These are phyloP conservation scores for Talpa occidentalis DNA, from an alignment of 2,113 vertebrate genomes.

Conservation along the genomic window DNA sequence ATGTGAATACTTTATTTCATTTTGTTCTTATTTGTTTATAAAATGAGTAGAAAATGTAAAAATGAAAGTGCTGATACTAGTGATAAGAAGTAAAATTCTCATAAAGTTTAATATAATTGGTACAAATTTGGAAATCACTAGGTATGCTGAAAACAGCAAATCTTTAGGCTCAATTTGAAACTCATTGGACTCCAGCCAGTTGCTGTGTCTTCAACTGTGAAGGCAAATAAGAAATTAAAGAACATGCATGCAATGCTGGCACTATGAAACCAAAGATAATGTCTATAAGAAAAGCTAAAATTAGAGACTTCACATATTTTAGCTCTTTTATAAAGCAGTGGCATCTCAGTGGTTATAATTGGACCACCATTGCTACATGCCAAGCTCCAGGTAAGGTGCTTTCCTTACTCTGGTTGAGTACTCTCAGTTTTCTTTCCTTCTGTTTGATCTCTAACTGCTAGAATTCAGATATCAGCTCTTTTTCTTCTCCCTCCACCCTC, in stretches of 20 bases:
- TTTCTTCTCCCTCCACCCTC: background rate
- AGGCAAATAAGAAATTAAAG: slow-evolving; percentile 65
- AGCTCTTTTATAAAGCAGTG: background rate
- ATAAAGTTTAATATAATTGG: slow-evolving; percentile 36
- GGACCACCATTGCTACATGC: background rate
- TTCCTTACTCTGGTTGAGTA: background rate
- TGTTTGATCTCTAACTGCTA: background rate
- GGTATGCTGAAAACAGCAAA: slow-evolving; percentile 31
- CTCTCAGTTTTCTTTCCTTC: background rate
- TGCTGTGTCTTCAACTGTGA: slow-evolving; percentile 68
- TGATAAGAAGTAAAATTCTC: slow-evolving; percentile 4
- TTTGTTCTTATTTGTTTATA: background rate
- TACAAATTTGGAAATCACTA: slow-evolving; percentile 53
- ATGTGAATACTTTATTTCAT: background rate
- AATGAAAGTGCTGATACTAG: slow-evolving; percentile 45
- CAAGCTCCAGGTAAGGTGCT: background rate
- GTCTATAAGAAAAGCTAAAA: background rate
- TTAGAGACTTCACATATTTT: background rate
- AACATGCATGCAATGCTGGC: slow-evolving; percentile 31
- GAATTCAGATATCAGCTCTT: background rate
- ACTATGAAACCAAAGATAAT: slow-evolving; percentile 32
- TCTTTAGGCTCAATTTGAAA: slow-evolving; percentile 48
- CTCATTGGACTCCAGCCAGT: slow-evolving; percentile 47
- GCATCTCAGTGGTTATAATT: background rate
- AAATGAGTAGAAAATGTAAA: slow-evolving; percentile 38